Percentiles rank a stretch among this genome's conserved stretches.
Evolutionary conservation across 2,113 vertebrate genomes (phyloP).

Genomic region (Ranitomeya variabilis): DNA sequence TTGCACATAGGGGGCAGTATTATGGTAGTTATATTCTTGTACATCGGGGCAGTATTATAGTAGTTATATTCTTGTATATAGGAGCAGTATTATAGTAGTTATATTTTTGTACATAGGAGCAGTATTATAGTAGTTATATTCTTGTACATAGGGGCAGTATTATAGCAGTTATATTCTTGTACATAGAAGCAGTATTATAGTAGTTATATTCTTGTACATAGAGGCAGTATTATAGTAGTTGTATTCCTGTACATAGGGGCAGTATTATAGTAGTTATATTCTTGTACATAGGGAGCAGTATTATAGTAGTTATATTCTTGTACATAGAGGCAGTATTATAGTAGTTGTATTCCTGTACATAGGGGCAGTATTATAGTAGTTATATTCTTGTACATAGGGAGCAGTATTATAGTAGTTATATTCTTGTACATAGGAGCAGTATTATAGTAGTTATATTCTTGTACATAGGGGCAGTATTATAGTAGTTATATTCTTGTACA

Average conservation of each 20-base stretch:
- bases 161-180: too few relatives aligned
- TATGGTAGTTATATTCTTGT: neutral
- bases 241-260: neutral
- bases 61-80: neutral
- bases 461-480: neutral
- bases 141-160: neutral
- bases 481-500: neutral
- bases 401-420: neutral
- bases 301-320: neutral
- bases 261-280: neutral
- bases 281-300: neutral
- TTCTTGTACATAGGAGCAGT: neutral
- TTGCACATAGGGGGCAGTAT: too few relatives aligned
- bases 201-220: conserved; percentile 6
- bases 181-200: neutral
- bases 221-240: neutral
- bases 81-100: neutral
- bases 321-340: neutral
- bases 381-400: neutral
- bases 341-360: too few relatives aligned
- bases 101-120: neutral
- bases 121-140: neutral
- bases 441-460: too few relatives aligned
- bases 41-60: neutral
- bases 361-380: neutral